phyloP scores from a whole-genome alignment of 2,113 vertebrate species.

The Planiliza haematocheilus region DNA sequence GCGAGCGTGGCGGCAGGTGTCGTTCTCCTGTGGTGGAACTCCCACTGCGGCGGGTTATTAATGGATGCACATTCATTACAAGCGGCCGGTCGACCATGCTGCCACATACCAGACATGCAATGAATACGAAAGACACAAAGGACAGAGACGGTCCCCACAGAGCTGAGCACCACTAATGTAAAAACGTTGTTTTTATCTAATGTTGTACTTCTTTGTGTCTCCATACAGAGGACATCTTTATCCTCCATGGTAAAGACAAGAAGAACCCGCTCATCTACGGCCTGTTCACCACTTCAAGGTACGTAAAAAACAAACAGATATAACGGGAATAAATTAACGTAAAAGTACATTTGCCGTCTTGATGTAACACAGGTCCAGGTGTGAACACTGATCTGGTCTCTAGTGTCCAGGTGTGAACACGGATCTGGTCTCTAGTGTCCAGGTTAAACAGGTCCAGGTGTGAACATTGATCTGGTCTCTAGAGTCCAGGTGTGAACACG shows the following conservation, averaged over 20 bases:
- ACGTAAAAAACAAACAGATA: no score
- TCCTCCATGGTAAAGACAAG: constrained; percentile 85
- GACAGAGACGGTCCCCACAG: constrained; percentile 1
- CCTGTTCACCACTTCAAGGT: constrained; percentile 87
- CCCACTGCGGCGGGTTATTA: constrained; percentile 73
- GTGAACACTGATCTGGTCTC: no score
- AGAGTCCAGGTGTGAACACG: no score
- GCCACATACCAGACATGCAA: constrained; percentile 32
- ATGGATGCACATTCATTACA: constrained; percentile 71
- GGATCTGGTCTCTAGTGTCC: no score
- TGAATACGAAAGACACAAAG: constrained; percentile 32
- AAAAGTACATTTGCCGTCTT: no score
- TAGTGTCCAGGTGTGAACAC: no score
- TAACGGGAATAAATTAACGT: no score
- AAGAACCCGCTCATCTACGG: constrained; percentile 86
- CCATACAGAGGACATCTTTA: constrained; percentile 84
- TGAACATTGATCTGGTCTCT: no score
- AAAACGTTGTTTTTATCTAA: constrained; percentile 5
- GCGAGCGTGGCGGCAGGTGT: constrained; percentile 67
- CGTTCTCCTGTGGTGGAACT: constrained; percentile 53
- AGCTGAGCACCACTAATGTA: not conserved
- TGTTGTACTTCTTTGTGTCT: constrained; percentile 18
- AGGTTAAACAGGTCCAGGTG: no score
- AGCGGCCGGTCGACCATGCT: no score
- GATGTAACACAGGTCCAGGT: no score